phyloP scores from a whole-genome alignment of 2,113 vertebrate species.

The Apodemus sylvaticus region DNA sequence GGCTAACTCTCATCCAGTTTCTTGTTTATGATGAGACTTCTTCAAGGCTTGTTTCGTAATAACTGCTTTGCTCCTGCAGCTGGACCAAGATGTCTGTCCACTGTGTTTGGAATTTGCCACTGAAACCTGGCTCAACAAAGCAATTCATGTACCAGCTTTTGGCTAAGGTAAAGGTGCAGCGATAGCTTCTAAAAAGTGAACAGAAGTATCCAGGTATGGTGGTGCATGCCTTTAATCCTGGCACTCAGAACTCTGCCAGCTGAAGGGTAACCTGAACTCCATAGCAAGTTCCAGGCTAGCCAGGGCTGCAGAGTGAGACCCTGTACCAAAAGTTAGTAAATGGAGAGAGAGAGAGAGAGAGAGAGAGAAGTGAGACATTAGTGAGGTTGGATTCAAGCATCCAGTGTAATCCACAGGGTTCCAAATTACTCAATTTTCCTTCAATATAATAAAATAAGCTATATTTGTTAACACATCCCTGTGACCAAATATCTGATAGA shows the following conservation, averaged over 20 bases:
- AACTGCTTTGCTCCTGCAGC: conserved; percentile 27
- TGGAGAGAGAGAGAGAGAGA: neutral
- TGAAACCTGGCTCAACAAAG: neutral
- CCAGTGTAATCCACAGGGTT: neutral
- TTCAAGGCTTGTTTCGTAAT: neutral
- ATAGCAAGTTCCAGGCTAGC: neutral
- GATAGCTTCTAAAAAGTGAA: neutral
- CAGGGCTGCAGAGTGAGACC: neutral
- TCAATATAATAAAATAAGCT: neutral
- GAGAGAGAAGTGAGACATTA: neutral
- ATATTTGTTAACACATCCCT: neutral
- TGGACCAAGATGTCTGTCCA: conserved; percentile 23
- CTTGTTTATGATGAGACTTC: neutral
- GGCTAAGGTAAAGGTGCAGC: neutral
- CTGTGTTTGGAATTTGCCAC: conserved; percentile 45
- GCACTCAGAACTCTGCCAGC: neutral
- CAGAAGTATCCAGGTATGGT: neutral
- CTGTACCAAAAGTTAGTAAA: neutral
- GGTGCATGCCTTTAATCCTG: neutral
- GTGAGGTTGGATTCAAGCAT: neutral
- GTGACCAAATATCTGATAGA: neutral
- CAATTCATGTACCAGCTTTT: neutral
- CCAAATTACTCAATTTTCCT: neutral
- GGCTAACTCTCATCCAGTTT: neutral
- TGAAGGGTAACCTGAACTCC: neutral